Evolutionary conservation across 2,113 vertebrate species (phyloP).

Genomic region (Hymenochirus boettgeri): DNA sequence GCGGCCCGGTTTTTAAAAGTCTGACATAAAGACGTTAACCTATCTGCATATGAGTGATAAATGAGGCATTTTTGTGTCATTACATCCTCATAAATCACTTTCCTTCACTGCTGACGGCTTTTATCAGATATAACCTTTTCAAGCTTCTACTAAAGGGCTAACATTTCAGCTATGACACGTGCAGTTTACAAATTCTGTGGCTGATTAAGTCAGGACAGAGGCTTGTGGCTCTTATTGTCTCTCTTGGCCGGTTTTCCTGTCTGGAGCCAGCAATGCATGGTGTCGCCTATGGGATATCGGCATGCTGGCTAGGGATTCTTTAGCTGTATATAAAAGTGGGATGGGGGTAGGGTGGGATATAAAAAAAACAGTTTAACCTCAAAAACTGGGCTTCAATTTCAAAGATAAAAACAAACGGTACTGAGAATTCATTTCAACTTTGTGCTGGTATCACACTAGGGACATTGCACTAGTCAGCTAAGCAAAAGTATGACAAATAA

Average conservation of each 20-base stretch:
- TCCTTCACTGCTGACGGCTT: conserved; percentile 91
- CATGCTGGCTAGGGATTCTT: too few species aligned
- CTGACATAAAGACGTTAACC: conserved; percentile 86
- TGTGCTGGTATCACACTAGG: too few species aligned
- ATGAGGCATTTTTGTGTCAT: conserved; percentile 95
- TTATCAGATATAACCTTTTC: conserved; percentile 99
- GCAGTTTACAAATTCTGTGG: conserved; percentile 92
- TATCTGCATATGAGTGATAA: conserved; percentile 88
- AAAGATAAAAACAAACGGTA: too few species aligned
- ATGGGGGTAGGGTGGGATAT: too few species aligned
- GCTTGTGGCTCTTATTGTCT: conserved; percentile 31
- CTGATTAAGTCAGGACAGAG: conserved; percentile 83
- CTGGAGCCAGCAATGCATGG: conserved; percentile 34
- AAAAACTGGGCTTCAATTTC: too few species aligned
- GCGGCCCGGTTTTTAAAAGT: conserved; percentile 89
- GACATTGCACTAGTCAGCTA: too few species aligned
- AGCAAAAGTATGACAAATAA: too few species aligned
- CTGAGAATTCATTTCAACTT: too few species aligned
- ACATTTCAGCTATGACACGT: conserved; percentile 97
- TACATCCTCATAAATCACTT: conserved; percentile 96
- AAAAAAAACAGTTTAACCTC: too few species aligned
- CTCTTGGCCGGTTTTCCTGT: conserved; percentile 15
- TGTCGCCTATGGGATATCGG: too few species aligned
- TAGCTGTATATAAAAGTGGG: too few species aligned
- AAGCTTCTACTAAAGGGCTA: conserved; percentile 93